Conservation (phyloP, 2,113 vertebrate genomes). For the Leptocoma aspasia region DNA sequence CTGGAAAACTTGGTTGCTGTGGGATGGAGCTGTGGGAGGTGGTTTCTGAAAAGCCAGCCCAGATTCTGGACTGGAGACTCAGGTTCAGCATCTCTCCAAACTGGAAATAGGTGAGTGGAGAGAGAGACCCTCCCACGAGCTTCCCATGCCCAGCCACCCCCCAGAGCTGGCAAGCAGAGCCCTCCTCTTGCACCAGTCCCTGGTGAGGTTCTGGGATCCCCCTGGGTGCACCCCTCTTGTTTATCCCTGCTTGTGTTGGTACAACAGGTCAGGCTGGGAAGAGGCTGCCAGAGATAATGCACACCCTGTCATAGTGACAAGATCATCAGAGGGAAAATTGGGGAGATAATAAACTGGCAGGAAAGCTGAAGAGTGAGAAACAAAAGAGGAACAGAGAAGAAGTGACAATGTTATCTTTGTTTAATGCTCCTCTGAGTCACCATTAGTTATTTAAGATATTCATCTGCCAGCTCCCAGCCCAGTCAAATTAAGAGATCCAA, state of each 20-base stretch:
- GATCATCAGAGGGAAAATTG: conserved; percentile 12
- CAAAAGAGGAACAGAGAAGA: conserved; percentile 15
- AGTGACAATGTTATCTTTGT: conserved; percentile 55
- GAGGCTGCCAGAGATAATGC: conserved; percentile 27
- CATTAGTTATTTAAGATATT: conserved; percentile 53
- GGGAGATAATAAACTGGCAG: conserved; percentile 39
- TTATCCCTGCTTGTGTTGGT: neutral
- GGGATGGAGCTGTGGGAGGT: neutral
- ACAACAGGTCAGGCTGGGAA: neutral
- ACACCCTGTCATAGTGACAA: conserved; percentile 16
- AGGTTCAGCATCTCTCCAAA: neutral
- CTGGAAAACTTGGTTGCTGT: neutral
- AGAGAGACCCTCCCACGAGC: neutral
- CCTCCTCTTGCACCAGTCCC: neutral
- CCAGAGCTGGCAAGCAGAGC: neutral
- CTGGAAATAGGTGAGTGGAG: neutral
- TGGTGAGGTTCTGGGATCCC: neutral
- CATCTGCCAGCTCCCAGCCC: conserved; percentile 22
- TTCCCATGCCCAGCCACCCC: neutral
- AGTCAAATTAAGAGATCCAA: conserved; percentile 23
- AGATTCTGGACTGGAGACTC: neutral
- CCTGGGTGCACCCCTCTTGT: neutral
- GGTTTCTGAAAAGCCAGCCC: neutral
- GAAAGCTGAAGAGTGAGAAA: conserved; percentile 16
- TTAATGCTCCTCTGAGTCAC: conserved; percentile 48